Base-by-base conservation (phyloP, 2,797 vertebrate species). In the Schizopygopsis pylzovi region DNA sequence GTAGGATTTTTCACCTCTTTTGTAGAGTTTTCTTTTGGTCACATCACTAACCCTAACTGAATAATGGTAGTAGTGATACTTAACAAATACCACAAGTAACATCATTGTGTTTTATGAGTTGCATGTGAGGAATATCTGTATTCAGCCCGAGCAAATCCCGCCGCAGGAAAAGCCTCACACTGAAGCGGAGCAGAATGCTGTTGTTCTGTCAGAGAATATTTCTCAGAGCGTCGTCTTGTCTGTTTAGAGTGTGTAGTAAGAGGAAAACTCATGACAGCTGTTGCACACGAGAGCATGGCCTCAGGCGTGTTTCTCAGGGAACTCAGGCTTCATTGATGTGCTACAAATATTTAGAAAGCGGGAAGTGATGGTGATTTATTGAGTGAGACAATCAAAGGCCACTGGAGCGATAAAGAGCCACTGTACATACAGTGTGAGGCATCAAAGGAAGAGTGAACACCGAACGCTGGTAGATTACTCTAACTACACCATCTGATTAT, bases 271-370 rank as follows among this genome's bases (percentile, higher is more conserved):
- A 89, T 82, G 56, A 43, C 85, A 91, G 89, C 81, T 87, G 89
- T 88, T 90, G 79, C 52, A 47, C 88, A 90, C 67, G 71, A 70
- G 78, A 52, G 81, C 28, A 82, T 81, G 65, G 86, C 89, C 83
- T 47, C 77, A 71, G 15, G 33, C 77, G 82, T 85, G 67, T 83
- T 37, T 90, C 25, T 9, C 28, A 39, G 81, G 41, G 68, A 89
- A 88, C 85, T 76, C 72, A 67, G 84, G 79, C 85, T 91, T 90
- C 84, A 93, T 94, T 93, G 93, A 90, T 86, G 81, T 70, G 61
- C 68, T 76, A 92, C 93, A 43, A 93, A 94, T 93, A 92, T 93
- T 93, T 93, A 85, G 93, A 84, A 88, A 84, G 82, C 72, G 65
- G 79, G 54, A 85, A 91, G 84, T 85, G 86, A 90, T 90, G 89